Evolutionary conservation across 2,888 invertebrate genomes (phyloP).

Genomic region (Caenorhabditis drosophilae): DNA sequence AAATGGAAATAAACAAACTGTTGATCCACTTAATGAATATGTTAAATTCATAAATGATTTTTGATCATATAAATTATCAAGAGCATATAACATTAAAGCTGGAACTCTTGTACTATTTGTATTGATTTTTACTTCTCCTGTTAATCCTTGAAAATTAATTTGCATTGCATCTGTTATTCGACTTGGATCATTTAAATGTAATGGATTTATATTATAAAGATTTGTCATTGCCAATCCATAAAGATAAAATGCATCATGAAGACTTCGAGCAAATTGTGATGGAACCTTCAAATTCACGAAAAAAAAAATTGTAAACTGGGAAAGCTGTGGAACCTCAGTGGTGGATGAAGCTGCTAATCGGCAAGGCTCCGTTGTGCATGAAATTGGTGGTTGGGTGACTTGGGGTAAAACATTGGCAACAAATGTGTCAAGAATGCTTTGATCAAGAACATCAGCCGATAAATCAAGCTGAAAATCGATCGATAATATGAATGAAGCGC

Average conservation of each 20-base stretch:
- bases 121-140: slow-evolving; percentile 48
- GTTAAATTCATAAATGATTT: slow-evolving; percentile 40
- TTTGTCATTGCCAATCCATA: slow-evolving; percentile 52
- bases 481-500: not conserved
- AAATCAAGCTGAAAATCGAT: slow-evolving; percentile 28
- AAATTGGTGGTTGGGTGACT: slow-evolving; percentile 31
- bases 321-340: not conserved
- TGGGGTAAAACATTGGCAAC: slow-evolving; percentile 6
- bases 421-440: slow-evolving; percentile 31
- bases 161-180: slow-evolving; percentile 23
- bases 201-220: slow-evolving; percentile 20
- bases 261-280: slow-evolving; percentile 41
- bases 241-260: slow-evolving; percentile 58
- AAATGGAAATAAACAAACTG: no score
- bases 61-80: slow-evolving; percentile 37
- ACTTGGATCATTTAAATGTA: slow-evolving; percentile 1
- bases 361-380: slow-evolving; percentile 29
- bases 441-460: slow-evolving; percentile 30
- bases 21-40: slow-evolving; percentile 21
- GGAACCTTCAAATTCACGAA: slow-evolving; percentile 18
- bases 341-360: slow-evolving; percentile 3
- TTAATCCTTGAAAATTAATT: slow-evolving; percentile 37
- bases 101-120: slow-evolving; percentile 40
- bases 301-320: not conserved
- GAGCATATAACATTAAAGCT: slow-evolving; percentile 36